Base-by-base conservation (phyloP, 2,797 vertebrate genomes). In the Pempheris klunzingeri region DNA sequence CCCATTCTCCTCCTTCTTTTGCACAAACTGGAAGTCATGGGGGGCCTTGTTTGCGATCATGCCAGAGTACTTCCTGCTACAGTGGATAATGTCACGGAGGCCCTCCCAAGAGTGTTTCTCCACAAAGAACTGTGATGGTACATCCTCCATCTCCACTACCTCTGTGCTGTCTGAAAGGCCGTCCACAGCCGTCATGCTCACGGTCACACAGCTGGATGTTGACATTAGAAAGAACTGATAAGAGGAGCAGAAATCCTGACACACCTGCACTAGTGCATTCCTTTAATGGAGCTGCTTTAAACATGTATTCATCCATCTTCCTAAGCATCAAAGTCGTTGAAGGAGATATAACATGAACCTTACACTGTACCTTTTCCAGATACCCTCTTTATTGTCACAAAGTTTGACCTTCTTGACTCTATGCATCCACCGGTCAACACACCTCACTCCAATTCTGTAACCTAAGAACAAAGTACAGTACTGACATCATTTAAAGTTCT, bases 51-150 rank as follows among this genome's bases (percentile, higher is more conserved):
- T 99, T 80, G 97, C 95, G 2, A 98, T 96, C 93, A 99, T 96
- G 69, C 97, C 97, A 0, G 97, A 98, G 85, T 98, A 98, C 92
- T 97, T 99, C 90, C 98, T 96, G 95, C 98, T 99, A 91, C 97
- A 96, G 64, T 99, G 98, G 90, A 99, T 98, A 73, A 99, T 97
- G 91, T 95, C 96, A 3, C 98, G 96, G 55, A 99, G 94, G 80
- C 97, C 98, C 32, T 99, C 97, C 98, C 98, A 99, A 0, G 97
- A 96, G 94, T 97, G 97, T 89, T 98, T 98, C 88, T 97, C 97
- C 95, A 99, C 98, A 85, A 96, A 96, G 94, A 98, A 99, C 81
- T 96, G 96, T 64, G 95, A 93, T 22, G 96, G 93, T 5, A 95
- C 89, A 26, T 97, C 97, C 71, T 97, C 97, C 96, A 96, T 97